Conservation (phyloP, 2,113 vertebrate genomes). For the Corythaixoides concolor region DNA sequence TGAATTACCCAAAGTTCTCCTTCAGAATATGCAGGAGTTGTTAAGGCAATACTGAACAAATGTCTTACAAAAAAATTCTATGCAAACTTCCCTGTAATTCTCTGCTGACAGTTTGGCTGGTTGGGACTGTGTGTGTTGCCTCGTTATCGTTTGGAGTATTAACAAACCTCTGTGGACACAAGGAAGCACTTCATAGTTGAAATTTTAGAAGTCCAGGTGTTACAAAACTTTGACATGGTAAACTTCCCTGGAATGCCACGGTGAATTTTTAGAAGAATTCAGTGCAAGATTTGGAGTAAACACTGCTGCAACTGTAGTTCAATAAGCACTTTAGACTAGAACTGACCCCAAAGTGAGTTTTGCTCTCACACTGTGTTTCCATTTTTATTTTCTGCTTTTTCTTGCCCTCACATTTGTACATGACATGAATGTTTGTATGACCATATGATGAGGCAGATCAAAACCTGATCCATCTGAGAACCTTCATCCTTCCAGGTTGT, state of each 20-base stretch:
- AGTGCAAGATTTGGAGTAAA: not conserved
- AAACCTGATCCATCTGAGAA: not conserved
- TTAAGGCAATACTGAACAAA: not conserved
- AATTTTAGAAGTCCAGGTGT: not conserved
- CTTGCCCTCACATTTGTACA: not conserved
- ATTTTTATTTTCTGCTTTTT: not conserved
- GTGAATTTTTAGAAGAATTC: not conserved
- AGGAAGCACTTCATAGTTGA: not conserved
- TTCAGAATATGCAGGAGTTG: not conserved
- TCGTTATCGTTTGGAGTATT: not conserved
- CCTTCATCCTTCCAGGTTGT: not conserved
- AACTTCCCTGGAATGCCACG: not conserved
- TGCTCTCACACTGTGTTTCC: not conserved
- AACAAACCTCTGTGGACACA: not conserved
- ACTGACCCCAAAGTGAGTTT: not conserved
- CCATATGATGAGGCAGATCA: not conserved
- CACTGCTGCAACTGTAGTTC: not conserved
- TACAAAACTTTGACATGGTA: not conserved
- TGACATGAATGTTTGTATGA: not conserved
- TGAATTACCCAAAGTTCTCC: not conserved
- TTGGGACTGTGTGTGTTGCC: not conserved
- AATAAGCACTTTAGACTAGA: not conserved
- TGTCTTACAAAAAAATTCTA: not conserved
- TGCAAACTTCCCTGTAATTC: not conserved
- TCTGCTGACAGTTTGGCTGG: not conserved